Percentiles rank a stretch among this genome's conserved stretches.
Conservation (phyloP, 2,113 vertebrate genomes). For the Onychostruthus taczanowskii region DNA sequence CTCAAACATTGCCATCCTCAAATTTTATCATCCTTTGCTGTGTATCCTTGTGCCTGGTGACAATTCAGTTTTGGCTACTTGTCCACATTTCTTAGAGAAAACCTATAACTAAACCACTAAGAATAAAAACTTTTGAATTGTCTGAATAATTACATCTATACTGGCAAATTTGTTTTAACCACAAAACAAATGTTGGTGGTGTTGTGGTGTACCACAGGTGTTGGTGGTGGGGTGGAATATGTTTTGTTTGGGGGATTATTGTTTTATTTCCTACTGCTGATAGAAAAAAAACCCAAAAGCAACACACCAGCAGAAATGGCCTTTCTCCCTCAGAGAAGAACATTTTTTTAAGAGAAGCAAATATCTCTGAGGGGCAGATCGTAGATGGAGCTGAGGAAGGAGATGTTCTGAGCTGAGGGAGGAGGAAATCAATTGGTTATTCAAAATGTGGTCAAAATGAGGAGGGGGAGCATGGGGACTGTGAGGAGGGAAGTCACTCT, state of each 20-base stretch:
- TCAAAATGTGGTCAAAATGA: not conserved
- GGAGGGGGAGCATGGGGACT: not conserved
- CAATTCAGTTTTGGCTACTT: not conserved
- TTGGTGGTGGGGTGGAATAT: not conserved
- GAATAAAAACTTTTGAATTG: not conserved
- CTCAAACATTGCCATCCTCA: not conserved
- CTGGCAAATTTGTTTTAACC: not conserved
- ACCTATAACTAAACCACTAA: not conserved
- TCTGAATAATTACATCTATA: not conserved
- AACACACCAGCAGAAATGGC: not conserved
- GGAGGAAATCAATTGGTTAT: not conserved
- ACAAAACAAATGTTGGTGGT: not conserved
- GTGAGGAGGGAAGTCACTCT: not conserved
- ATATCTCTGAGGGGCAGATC: not conserved
- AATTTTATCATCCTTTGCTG: not conserved
- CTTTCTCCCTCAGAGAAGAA: not conserved
- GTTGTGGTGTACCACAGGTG: not conserved
- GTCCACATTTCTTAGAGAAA: not conserved
- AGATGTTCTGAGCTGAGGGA: not conserved
- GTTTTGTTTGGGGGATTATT: not conserved
- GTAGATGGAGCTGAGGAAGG: not conserved
- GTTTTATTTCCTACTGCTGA: not conserved
- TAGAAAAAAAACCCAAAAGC: not conserved
- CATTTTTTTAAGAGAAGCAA: not conserved
- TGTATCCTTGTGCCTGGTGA: not conserved